Conservation (phyloP, 2,113 vertebrate genomes). For the Seriola dumerili region DNA sequence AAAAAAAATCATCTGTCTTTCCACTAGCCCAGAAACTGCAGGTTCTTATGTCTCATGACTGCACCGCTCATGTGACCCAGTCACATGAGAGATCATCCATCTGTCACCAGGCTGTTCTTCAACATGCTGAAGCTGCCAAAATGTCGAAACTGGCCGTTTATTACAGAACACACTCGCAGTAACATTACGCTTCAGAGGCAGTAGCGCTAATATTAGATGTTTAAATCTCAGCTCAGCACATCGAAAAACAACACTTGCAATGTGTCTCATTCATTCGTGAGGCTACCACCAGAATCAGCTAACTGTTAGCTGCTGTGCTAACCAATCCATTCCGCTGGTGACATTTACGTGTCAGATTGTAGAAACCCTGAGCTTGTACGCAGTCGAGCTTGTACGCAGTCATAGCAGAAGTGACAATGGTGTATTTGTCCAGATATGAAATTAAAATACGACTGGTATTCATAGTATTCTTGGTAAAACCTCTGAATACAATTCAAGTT, state of each 20-base stretch:
- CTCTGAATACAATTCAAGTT: rapidly evolving
- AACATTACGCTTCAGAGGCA: rapidly evolving
- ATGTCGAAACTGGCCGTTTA: not conserved
- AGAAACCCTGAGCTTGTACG: not conserved
- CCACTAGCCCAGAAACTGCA: not conserved
- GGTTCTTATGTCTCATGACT: not conserved
- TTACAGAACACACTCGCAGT: not conserved
- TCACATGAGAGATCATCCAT: conserved; percentile 79
- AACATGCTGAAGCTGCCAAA: not conserved
- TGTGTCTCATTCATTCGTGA: conserved; percentile 9
- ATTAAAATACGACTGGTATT: rapidly evolving
- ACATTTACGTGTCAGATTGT: not conserved
- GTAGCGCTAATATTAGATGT: rapidly evolving
- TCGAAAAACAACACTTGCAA: not conserved
- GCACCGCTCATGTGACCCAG: conserved; percentile 72
- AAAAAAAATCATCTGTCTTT: not conserved
- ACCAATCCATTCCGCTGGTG: not conserved
- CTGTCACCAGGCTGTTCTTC: conserved; percentile 37
- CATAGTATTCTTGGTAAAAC: rapidly evolving
- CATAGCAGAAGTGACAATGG: not conserved
- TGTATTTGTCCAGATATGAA: rapidly evolving
- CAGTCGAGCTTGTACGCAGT: not conserved
- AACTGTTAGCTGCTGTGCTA: conserved; percentile 6
- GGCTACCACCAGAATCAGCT: conserved; percentile 23
- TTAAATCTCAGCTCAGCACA: not conserved